Evolutionary conservation across 2,797 vertebrate species (phyloP), one percentile per base, ranked within the genome.

Genomic region (Semotilus atromaculatus): DNA sequence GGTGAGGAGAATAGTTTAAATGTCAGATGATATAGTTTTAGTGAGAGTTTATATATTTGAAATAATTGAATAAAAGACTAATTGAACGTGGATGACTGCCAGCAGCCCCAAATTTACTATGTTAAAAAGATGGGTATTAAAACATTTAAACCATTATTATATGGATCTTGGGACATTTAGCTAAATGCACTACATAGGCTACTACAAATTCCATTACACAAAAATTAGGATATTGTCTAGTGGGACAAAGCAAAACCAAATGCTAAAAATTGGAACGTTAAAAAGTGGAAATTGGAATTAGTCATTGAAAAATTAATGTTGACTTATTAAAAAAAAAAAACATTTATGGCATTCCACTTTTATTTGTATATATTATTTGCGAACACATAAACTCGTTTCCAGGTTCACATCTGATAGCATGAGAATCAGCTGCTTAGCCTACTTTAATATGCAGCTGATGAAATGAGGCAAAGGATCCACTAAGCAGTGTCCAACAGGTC

Each of bases 391-490:
- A 18, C 31, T n/a, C 18, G 3, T 68, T 66, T 36, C 19, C 62
- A 64, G 31, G 40, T 51, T 66, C 8, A 16, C n/a, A 38, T 48
- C 5, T 74, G 26, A 62, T 16, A 7, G n/a, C 5, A 18, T 36
- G 2, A 43, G 5, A 45, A 72, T 16, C 34, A 31, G 60, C 26
- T 64, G 26, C 23, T 48, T n/a, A 1, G 43, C 43, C 13, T 45
- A 58, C 7, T 82, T 6, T 26, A 71, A 60, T 76, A 85, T 82
- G 66, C 79, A 68, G 71, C 83, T 84, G 73, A 72, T 68, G 58
- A 83, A 88, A 89, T 84, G 78, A 88, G 60, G 58, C 77, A 60
- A 77, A 77, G 55, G 67, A 81, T 86, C 79, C 73, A 85, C 84
- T 73, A 62, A 83, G 55, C 48, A 82, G 60, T 66, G 71, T 84